Evolutionary conservation across 2,113 vertebrate genomes (phyloP).

Genomic region (Gnathochromis pfefferi): DNA sequence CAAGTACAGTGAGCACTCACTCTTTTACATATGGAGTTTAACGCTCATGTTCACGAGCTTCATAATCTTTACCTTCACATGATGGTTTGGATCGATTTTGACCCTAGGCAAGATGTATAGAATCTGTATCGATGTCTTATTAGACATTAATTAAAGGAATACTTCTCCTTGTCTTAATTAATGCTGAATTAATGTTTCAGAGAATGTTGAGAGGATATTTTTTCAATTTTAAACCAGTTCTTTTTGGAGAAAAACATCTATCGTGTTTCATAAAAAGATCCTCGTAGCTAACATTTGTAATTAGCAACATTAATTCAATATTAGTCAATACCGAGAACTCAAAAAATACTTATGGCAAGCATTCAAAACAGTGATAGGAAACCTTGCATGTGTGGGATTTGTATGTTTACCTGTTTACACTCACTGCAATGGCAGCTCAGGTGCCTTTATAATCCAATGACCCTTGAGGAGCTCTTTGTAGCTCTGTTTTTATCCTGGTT

Average conservation of each 20-base stretch:
- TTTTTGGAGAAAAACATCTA: background rate
- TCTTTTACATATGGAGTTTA: background rate
- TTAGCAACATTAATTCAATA: rapidly evolving
- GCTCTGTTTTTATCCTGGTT: background rate
- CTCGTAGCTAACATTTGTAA: background rate
- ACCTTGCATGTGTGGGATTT: background rate
- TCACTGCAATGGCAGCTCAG: background rate
- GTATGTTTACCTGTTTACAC: rapidly evolving
- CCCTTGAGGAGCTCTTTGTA: background rate
- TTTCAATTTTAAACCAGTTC: background rate
- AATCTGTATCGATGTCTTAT: background rate
- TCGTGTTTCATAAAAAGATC: background rate
- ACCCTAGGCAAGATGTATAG: background rate
- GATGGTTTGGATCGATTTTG: rapidly evolving
- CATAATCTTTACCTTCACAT: background rate
- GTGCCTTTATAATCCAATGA: background rate
- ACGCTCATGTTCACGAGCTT: background rate
- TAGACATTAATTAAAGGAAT: background rate
- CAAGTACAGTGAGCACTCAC: background rate
- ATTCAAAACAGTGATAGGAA: background rate
- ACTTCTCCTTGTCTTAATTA: rapidly evolving
- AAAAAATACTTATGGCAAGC: background rate
- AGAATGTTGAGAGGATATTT: rapidly evolving
- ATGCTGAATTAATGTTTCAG: rapidly evolving
- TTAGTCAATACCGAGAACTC: rapidly evolving